Percentiles rank a stretch among this genome's conserved stretches.
Conservation (phyloP, 2,888 invertebrate species). For the Ligdia adustata region DNA sequence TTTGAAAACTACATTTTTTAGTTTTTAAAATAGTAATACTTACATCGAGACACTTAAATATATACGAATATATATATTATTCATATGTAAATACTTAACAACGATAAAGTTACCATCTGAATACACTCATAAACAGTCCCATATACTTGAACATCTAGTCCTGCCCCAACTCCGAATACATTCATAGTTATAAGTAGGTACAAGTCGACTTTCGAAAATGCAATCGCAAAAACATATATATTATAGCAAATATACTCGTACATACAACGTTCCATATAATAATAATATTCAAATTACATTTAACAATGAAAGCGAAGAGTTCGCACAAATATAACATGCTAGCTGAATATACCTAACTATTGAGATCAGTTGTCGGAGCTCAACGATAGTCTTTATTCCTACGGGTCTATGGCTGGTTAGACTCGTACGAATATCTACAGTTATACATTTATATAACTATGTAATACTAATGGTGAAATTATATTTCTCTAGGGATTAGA, state of each 20-base stretch:
- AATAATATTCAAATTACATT: constrained; percentile 69
- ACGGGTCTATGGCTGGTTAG: constrained; percentile 80
- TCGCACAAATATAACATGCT: constrained; percentile 54
- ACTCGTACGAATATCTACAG: constrained; percentile 66
- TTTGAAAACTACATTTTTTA: constrained; percentile 55
- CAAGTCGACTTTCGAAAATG: constrained; percentile 49
- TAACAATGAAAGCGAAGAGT: constrained; percentile 76
- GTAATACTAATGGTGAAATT: constrained; percentile 47
- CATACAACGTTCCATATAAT: constrained; percentile 62
- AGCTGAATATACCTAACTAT: constrained; percentile 49
- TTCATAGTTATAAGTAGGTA: constrained; percentile 38
- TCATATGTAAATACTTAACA: constrained; percentile 71
- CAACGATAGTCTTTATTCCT: constrained; percentile 51
- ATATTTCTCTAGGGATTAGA: constrained; percentile 33
- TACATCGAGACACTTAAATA: constrained; percentile 64
- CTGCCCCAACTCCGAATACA: constrained; percentile 50
- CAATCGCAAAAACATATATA: constrained; percentile 60
- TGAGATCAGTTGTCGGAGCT: constrained; percentile 46
- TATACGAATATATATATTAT: constrained; percentile 42
- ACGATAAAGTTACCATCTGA: constrained; percentile 67
- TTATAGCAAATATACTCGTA: constrained; percentile 59
- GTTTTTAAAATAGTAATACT: constrained; percentile 55
- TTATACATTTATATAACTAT: constrained; percentile 38
- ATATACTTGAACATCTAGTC: constrained; percentile 53
- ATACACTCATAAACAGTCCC: constrained; percentile 60